Percentiles rank a stretch among this genome's conserved stretches.
Conservation (phyloP, 35 echinoderm and acorn worm genomes). For the Nesometra sesokonis region DNA sequence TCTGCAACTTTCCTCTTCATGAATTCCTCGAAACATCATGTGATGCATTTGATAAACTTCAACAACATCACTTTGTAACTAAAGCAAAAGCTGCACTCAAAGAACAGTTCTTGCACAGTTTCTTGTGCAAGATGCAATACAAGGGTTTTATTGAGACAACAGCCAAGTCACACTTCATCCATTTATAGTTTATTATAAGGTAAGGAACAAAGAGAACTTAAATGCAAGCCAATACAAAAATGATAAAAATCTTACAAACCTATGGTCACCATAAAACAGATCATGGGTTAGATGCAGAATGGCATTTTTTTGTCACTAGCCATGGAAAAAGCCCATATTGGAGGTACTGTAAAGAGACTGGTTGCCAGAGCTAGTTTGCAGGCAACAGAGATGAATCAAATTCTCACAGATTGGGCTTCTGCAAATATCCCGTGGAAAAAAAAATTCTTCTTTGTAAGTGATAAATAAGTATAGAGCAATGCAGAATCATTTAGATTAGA, state of each 20-base stretch:
- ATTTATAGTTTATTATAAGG: no score
- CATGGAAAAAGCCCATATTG: conserved; percentile 55
- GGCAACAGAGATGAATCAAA: not conserved
- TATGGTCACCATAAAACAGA: conserved; percentile 34
- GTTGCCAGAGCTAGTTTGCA: conserved; percentile 38
- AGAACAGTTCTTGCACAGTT: no score
- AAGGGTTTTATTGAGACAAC: no score
- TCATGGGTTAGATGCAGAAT: conserved; percentile 27
- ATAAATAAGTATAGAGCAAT: conserved; percentile 10
- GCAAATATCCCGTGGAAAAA: conserved; percentile 5
- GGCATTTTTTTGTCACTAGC: conserved; percentile 58
- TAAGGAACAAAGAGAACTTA: no score
- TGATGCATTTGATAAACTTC: no score
- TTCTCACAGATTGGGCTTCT: conserved; percentile 1
- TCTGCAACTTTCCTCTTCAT: no score
- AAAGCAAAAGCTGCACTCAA: no score
- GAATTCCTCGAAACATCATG: no score
- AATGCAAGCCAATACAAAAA: conserved; percentile 44
- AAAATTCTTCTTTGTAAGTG: conserved; percentile 26
- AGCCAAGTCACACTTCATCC: no score
- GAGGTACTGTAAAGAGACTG: conserved; percentile 27
- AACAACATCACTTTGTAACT: no score
- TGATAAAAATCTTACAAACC: conserved; percentile 20
- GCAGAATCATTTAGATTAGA: no score
- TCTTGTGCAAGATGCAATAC: no score